These are phyloP conservation scores for Lanistes nyassanus DNA, from an alignment of 1,140 invertebrate genomes.

Conservation along the genomic window DNA sequence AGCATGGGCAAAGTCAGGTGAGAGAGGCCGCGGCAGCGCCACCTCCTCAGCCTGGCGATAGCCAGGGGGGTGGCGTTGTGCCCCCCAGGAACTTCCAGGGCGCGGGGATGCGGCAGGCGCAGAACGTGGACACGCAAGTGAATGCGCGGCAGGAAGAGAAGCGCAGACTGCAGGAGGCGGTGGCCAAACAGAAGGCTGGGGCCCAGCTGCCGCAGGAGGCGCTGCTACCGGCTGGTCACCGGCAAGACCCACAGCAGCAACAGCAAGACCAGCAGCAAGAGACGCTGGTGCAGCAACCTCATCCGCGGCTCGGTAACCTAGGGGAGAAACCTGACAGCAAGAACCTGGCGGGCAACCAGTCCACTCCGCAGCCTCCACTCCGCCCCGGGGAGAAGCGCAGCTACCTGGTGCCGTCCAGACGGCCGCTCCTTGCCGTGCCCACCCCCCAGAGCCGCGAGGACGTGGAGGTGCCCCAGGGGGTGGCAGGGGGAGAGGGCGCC, in stretches of 20 bases:
- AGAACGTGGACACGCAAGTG: not conserved
- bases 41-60: no score
- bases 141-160: not conserved
- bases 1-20: slow-evolving; percentile 11
- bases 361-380: not conserved
- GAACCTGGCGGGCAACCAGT: not conserved
- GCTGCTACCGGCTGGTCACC: not conserved
- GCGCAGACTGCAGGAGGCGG: not conserved
- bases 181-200: slow-evolving; percentile 4
- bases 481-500: not conserved
- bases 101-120: not conserved
- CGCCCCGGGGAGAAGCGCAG: not conserved
- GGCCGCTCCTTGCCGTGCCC: not conserved
- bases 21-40: no score
- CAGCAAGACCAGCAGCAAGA: slow-evolving; percentile 13
- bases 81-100: not conserved
- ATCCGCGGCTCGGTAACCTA: not conserved
- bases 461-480: not conserved
- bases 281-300: slow-evolving; percentile 1
- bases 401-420: no score
- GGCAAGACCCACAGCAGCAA: slow-evolving; percentile 3
- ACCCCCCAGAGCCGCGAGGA: not conserved
- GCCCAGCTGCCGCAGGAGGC: slow-evolving; percentile 16
- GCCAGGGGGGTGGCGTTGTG: not conserved
- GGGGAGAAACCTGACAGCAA: not conserved